Evolutionary conservation across 2,113 vertebrate genomes (phyloP).

Genomic region (pig (Sus scrofa)): T2T-Sscrofa CM000812.6:262752501-262753000

Average conservation of each 20-base stretch:
- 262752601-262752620: not conserved
- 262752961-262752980: too few species aligned
- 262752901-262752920: not conserved
- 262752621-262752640: not conserved
- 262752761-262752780: not conserved
- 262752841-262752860: not conserved
- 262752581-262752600: not conserved
- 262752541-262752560: not conserved
- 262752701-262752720: not conserved
- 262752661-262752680: not conserved
- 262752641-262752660: not conserved
- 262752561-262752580: not conserved
- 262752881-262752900: too few species aligned
- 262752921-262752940: too few species aligned
- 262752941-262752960: too few species aligned
- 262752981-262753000: too few species aligned
- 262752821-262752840: not conserved
- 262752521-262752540: not conserved
- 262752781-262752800: not conserved
- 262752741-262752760: not conserved
- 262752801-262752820: not conserved
- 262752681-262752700: not conserved
- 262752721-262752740: not conserved
- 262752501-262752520: not conserved
- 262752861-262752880: not conserved